Base-by-base conservation (phyloP, 2,888 invertebrate genomes). In the Pheosia tremula region DNA sequence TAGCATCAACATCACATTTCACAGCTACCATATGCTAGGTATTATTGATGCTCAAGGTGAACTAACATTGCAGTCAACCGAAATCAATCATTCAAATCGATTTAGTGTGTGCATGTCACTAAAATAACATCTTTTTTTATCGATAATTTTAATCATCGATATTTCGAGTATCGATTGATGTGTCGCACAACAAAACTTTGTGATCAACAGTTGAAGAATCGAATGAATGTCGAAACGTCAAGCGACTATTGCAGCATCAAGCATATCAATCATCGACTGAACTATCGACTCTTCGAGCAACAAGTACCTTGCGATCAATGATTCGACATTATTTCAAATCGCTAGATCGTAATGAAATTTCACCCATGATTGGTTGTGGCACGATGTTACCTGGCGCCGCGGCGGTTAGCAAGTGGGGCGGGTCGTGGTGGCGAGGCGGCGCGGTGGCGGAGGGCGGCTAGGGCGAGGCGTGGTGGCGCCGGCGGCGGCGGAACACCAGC, bases 401-500 rank as follows among this genome's bases (percentile, higher is more conserved):
- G 9, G 37, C 53, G 37, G 53, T 5, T 2, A 8, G 8, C 57
- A 39, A 71, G 79, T 82, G n/a, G 86, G 88, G 9, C 93, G 92
- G 76, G 49, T 86, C 71, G 60, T 85, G 84, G n/a, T 86, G 88
- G 9, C 93, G 92, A 24, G 24, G 24, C 24, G 36, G 13, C 52
- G 52, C 36, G 36, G 52, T 5, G 24, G 52, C 52, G 8, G 24
- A 36, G 9, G 38, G 38, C 57, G 50, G 71, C 80, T 82, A 89
- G 37, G 88, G 87, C 63, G 84, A 77, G 49, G 86, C 71, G 60
- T 85, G 84, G n/a, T 86, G 88, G 9, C 93, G 92, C 65, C 95
- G 91, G 73, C 95, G 94, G 64, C 95, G 92, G 67, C 96, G 95
- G 87, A 97, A 97, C 67, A 97, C 97, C 70, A 97, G 94, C 58